Evolutionary conservation across 2,888 invertebrate species (phyloP).

Genomic region (Lobophora halterata): DNA sequence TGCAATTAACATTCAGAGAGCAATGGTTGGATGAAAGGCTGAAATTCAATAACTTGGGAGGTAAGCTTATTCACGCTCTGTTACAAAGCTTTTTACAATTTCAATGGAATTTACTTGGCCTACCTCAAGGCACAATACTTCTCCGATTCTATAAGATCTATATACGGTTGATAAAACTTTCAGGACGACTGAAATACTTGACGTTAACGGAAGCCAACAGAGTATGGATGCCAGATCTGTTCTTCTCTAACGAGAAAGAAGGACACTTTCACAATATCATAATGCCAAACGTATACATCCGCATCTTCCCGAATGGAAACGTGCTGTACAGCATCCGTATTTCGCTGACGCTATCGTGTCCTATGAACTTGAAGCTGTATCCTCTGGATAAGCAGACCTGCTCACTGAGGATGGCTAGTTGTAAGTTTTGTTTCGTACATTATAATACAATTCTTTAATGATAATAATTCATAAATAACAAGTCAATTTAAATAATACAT

Average conservation of each 20-base stretch:
- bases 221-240: conserved; percentile 99
- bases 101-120: too few relatives aligned
- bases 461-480: too few relatives aligned
- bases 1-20: conserved; percentile 97
- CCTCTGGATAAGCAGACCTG: conserved; percentile 97
- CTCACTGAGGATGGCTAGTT: conserved; percentile 97
- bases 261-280: conserved; percentile 98
- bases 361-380: conserved; percentile 98
- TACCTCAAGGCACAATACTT: not conserved
- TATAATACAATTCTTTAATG: not conserved
- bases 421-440: conserved; percentile 83
- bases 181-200: conserved; percentile 93
- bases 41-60: conserved; percentile 92
- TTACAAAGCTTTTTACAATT: too few relatives aligned
- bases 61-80: conserved; percentile 73
- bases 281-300: conserved; percentile 98
- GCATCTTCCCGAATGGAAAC: conserved; percentile 96
- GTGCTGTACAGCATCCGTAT: conserved; percentile 98
- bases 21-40: conserved; percentile 97
- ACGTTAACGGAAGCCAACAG: conserved; percentile 96
- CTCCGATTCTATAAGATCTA: not conserved
- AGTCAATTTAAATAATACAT: too few relatives aligned
- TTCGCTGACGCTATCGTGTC: conserved; percentile 96
- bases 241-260: conserved; percentile 98
- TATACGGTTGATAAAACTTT: not conserved